A percentile compares a stretch with the other conserved stretches of the same genome.
phyloP scores from a whole-genome alignment of 1,140 invertebrate genomes.

The Whitmania pigra region DNA sequence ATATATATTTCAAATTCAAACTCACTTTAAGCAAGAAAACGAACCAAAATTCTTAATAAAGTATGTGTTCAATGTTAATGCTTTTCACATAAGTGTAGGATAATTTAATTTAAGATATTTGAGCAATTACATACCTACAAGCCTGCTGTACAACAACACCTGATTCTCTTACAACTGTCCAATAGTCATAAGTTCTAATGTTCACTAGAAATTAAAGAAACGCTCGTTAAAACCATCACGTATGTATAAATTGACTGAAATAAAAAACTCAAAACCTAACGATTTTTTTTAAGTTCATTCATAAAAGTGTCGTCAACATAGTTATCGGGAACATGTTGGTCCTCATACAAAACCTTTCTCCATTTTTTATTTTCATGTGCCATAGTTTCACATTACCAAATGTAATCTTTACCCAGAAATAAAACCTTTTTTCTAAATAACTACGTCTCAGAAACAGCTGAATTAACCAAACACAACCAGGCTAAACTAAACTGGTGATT shows the following conservation, averaged over 20 bases:
- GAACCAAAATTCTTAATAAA: not conserved
- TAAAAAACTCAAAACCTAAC: constrained; percentile 31
- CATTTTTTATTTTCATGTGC: constrained; percentile 44
- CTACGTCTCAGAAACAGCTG: too few species aligned
- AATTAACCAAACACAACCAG: too few species aligned
- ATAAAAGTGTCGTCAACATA: constrained; percentile 76
- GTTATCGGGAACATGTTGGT: constrained; percentile 73
- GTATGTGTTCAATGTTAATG: not conserved
- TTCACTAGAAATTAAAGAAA: constrained; percentile 33
- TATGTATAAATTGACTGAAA: not conserved
- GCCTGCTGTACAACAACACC: constrained; percentile 38
- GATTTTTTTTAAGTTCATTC: constrained; percentile 69
- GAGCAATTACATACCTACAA: constrained; percentile 24
- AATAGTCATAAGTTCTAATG: constrained; percentile 37
- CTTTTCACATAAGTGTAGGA: not conserved
- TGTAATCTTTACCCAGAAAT: too few species aligned
- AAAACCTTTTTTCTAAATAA: too few species aligned
- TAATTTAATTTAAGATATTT: not conserved
- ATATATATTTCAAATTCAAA: not conserved
- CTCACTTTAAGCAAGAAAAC: not conserved
- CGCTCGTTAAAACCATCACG: not conserved
- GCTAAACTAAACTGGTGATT: too few species aligned
- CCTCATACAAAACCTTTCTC: constrained; percentile 78
- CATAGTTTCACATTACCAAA: not conserved
- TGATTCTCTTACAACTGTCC: constrained; percentile 34